These are phyloP conservation scores for Brachionus koreanus DNA, from an alignment of 1,140 invertebrate genomes.

Conservation along the genomic window DNA sequence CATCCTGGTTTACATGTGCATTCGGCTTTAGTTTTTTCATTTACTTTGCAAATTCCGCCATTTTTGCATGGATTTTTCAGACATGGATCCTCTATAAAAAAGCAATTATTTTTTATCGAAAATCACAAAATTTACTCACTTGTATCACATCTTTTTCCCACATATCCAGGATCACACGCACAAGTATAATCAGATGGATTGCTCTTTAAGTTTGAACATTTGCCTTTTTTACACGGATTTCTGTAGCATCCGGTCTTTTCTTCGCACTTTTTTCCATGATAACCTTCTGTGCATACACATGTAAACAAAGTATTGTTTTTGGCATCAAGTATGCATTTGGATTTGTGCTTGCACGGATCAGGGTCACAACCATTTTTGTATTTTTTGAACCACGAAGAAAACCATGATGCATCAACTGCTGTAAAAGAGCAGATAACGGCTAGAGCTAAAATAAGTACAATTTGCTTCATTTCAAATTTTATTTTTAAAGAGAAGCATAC, in stretches of 20 bases:
- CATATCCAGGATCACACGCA: not conserved
- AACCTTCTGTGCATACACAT: not conserved
- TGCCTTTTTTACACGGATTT: constrained; percentile 9
- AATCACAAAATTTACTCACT: not conserved
- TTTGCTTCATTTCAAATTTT: constrained; percentile 4
- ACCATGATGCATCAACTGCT: not conserved
- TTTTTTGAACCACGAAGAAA: not conserved
- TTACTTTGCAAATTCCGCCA: not conserved
- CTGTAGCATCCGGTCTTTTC: not conserved
- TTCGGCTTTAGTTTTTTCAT: constrained; percentile 7
- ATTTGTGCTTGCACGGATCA: constrained; percentile 23
- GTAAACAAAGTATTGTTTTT: not conserved
- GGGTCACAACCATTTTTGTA: constrained; percentile 17
- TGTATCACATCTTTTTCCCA: constrained; percentile 29
- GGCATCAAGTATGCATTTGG: constrained; percentile 5
- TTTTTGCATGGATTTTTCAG: constrained; percentile 25
- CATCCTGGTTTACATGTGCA: not conserved
- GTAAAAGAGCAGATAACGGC: not conserved
- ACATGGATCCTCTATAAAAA: not conserved
- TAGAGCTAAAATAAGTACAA: not conserved
- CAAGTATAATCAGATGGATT: constrained; percentile 9
- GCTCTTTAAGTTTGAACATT: not conserved
- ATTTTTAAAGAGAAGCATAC: not conserved
- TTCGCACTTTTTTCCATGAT: constrained; percentile 27
- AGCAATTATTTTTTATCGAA: not conserved